phyloP scores from a whole-genome alignment of 2,113 vertebrate genomes.

The Emydocephalus ijimae region DNA sequence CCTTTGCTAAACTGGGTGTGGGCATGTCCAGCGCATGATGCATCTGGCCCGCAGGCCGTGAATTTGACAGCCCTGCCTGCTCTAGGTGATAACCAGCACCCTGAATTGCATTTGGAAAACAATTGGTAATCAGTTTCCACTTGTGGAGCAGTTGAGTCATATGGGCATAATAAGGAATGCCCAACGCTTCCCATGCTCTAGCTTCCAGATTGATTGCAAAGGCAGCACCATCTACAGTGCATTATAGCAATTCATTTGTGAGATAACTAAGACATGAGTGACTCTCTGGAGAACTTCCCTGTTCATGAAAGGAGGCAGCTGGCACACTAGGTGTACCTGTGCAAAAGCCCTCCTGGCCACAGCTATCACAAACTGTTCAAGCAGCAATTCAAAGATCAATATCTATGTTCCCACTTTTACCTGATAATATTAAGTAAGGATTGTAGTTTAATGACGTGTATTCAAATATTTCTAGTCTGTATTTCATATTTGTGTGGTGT shows the following conservation, averaged over 20 bases:
- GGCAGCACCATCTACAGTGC: not conserved
- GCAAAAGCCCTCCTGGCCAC: not conserved
- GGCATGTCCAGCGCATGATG: fast-evolving
- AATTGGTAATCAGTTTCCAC: not conserved
- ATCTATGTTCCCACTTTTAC: not conserved
- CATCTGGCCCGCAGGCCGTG: fast-evolving
- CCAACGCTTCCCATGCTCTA: not conserved
- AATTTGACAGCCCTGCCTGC: no score
- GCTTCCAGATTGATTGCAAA: not conserved
- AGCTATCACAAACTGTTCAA: not conserved
- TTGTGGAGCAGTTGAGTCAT: not conserved
- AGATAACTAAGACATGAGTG: not conserved
- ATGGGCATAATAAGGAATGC: not conserved
- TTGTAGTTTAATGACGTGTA: not conserved
- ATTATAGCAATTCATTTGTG: not conserved
- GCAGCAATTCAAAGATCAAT: not conserved
- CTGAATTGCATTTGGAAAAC: not conserved
- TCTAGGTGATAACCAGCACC: not conserved
- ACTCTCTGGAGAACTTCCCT: not conserved
- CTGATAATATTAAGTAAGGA: not conserved
- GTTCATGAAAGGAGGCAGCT: not conserved
- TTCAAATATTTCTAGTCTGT: not conserved
- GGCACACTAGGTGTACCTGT: not conserved
- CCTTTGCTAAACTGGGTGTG: no score
- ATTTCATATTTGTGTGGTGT: not conserved